Conservation (phyloP, 2,888 invertebrate genomes). For the Xylocampa areola region DNA sequence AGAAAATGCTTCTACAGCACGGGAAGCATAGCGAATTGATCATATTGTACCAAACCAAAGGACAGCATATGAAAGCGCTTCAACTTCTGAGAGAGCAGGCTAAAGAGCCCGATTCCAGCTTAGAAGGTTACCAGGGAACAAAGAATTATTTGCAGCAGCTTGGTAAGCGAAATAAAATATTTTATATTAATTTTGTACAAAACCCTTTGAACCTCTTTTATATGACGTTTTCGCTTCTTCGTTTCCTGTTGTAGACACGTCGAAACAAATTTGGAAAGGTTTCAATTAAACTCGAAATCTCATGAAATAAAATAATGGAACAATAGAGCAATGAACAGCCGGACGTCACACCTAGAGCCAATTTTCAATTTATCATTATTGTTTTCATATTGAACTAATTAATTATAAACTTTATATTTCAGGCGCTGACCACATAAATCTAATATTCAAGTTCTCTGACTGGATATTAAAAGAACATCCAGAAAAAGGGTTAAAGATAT, state of each 20-base stretch:
- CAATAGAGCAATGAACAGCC: too few species aligned
- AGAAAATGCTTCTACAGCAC: conserved; percentile 95
- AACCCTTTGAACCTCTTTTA: too few species aligned
- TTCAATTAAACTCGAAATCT: too few species aligned
- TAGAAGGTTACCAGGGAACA: conserved; percentile 95
- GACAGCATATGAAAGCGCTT: conserved; percentile 97
- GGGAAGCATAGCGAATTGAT: conserved; percentile 98
- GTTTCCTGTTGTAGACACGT: too few species aligned
- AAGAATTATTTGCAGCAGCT: conserved; percentile 97
- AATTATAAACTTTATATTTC: conserved; percentile 49
- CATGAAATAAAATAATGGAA: too few species aligned
- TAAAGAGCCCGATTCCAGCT: conserved; percentile 92
- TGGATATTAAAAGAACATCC: conserved; percentile 97
- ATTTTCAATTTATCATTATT: too few species aligned
- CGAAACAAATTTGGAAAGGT: too few species aligned
- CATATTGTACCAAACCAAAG: conserved; percentile 98
- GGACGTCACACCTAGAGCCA: too few species aligned
- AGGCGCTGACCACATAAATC: conserved; percentile 94
- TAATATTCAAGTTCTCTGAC: conserved; percentile 98
- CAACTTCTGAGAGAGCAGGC: conserved; percentile 95
- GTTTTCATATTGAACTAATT: background rate
- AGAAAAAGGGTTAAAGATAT: conserved; percentile 96
- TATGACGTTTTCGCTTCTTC: too few species aligned
- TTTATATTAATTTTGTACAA: too few species aligned
- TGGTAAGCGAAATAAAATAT: too few species aligned